Evolutionary conservation across 2,113 vertebrate genomes (phyloP), one percentile per base, ranked within the genome.

Genomic region (Ptyas mucosa): DNA sequence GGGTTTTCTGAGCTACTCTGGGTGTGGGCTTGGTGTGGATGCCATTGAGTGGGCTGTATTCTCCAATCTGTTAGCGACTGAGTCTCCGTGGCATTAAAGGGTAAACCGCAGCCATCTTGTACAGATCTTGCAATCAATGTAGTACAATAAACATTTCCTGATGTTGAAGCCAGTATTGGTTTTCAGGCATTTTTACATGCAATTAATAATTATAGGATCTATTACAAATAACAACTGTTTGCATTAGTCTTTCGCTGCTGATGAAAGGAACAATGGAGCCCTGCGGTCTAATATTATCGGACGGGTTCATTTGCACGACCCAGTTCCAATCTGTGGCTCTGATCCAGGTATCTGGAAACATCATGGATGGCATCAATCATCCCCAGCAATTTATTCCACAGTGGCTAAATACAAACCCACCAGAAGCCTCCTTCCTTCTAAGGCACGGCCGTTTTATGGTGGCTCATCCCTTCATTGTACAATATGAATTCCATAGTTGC

Each of bases 91-190:
- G 20, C 53, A 39, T 93, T 34, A 20, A 29, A 90, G 87, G 49
- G n/a, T 20, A 85, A 95, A 90, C 57, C 43, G 11, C 85, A 95
- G 87, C 61, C 58, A 54, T 88, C 86, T 92, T 52, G 24, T 39
- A 51, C 26, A 34, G 85, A 91, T n/a, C 90, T 75, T 93, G 18
- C 43, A 85, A 29, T 53, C 49, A 26, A 39, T 18, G 1, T 87
- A 64, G 12, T 85, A 49, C 90, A 94, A 51, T 92, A 94, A 94
- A 69, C 87, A 89, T 61, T 85, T 92, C 88, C 75, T 54, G 3
- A 24, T 87, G 88, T 10, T 23, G 24, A 46, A 46, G 85, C 89
- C 75, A 0, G 24, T 46, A 53, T 69, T 87, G 46, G 46, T 24
- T 55, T 91, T 46, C 87, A 14, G 9, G 93, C 24, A 23, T n/a